Conservation (phyloP, 1,140 invertebrate species). For the Drosophila pachea region DNA sequence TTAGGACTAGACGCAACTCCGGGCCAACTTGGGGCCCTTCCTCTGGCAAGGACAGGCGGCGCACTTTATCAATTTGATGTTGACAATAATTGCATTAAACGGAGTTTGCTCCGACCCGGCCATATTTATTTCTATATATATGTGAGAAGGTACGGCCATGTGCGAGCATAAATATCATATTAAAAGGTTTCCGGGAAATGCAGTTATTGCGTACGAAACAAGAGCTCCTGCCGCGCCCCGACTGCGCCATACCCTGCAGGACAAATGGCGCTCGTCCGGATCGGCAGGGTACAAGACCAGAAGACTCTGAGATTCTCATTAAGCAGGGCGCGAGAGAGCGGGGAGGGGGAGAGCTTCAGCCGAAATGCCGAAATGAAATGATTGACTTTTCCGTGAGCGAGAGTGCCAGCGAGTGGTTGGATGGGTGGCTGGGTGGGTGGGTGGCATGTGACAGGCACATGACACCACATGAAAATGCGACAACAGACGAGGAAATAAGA, state of each 20-base stretch:
- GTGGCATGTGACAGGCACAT: constrained; percentile 38
- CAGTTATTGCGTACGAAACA: constrained; percentile 19
- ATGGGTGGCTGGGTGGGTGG: neutral
- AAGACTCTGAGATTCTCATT: constrained; percentile 20
- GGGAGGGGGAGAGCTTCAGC: too few species aligned
- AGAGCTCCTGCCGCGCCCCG: neutral
- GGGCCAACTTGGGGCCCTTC: neutral
- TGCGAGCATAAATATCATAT: constrained; percentile 9
- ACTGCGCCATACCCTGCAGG: neutral
- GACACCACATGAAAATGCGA: constrained; percentile 67
- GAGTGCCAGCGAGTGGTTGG: neutral
- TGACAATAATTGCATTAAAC: constrained; percentile 70
- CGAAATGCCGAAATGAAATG: constrained; percentile 46
- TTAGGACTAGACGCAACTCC: neutral
- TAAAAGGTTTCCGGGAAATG: constrained; percentile 26
- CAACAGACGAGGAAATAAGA: constrained; percentile 56
- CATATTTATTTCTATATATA: neutral
- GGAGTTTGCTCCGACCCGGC: constrained; percentile 32
- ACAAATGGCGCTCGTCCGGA: neutral
- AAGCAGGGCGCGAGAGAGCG: neutral
- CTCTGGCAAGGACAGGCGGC: constrained; percentile 46
- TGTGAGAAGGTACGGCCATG: neutral
- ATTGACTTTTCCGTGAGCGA: constrained; percentile 38
- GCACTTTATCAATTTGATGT: constrained; percentile 72
- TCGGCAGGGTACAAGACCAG: constrained; percentile 1